Base-by-base conservation (phyloP, 2,888 invertebrate genomes). In the Argynnis bischoffii region DNA sequence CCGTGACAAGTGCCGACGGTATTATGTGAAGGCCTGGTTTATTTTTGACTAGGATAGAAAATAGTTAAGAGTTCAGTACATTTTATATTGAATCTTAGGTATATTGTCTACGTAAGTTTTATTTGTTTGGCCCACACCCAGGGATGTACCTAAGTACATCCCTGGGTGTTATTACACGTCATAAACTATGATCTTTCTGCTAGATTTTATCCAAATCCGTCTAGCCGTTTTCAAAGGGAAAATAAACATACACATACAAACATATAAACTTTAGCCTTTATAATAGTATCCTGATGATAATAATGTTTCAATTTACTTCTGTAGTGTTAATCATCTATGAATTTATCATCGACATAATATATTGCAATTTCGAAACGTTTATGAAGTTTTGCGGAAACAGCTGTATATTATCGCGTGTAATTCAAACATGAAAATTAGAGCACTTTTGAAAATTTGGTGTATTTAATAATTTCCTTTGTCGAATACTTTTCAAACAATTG, bases 401-500 rank as follows among this genome's bases (percentile, higher is more conserved):
- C 75, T 77, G 76, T 70, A 61, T 35, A 70, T 64, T 69, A 72
- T 79, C 75, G 74, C 57, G 55, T 53, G 63, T 74, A 76, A 74
- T 71, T 73, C 73, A 78, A 77, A 75, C 74, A 75, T 61, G 11
- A 57, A 68, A 64, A 65, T 69, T 55, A 67, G 67, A 67, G 63
- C 54, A 64, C 51, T 63, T 68, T 61, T 50, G 48, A 67, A 61
- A 53, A 31, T 18, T 48, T 61, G 57, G 54, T 57, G 31, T 50
- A 63, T 70, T 64, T 67, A 64, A 57, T 67, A 70, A 57, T 65
- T 77, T 74, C 74, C 76, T 79, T 79, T 78, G 79, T 76, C 73
- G 77, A 75, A 78, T 77, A 74, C 78, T 75, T 79, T 77, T 77
- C 76, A 80, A 81, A 79, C 80, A 80, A 76, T 74, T 71, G 66